phyloP scores from a whole-genome alignment of 2,797 vertebrate species.

The Sebastes trivittatus region DNA sequence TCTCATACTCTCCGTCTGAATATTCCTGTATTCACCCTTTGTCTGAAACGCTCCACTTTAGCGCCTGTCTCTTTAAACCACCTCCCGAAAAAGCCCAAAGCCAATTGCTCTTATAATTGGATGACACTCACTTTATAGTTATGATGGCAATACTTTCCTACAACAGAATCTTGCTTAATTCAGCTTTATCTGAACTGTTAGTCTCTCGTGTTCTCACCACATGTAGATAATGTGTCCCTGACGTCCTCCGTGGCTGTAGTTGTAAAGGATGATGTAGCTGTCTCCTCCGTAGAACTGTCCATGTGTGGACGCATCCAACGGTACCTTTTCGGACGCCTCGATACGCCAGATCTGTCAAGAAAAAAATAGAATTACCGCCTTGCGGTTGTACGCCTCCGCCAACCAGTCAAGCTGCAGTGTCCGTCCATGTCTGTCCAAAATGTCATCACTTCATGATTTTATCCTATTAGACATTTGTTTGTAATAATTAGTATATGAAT shows the following conservation, averaged over 20 bases:
- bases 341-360: conserved; percentile 93
- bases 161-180: not conserved
- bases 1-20: rapidly evolving
- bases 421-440: too few species aligned
- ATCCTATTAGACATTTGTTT: too few species aligned
- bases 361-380: not conserved
- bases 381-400: too few species aligned
- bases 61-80: too few species aligned
- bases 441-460: too few species aligned
- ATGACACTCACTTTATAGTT: not conserved
- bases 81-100: too few species aligned
- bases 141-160: rapidly evolving
- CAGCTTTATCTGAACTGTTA: not conserved
- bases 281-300: conserved; percentile 99
- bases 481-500: too few species aligned
- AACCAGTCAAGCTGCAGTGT: too few species aligned
- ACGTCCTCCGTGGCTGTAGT: conserved; percentile 87
- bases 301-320: conserved; percentile 83
- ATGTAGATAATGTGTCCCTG: conserved; percentile 97
- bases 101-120: not conserved
- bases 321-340: conserved; percentile 89
- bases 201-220: conserved; percentile 83
- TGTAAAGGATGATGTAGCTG: conserved; percentile 96
- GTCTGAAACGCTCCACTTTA: rapidly evolving
- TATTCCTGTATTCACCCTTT: too few species aligned